phyloP scores from a whole-genome alignment of 1,140 invertebrate species.

The Bombus pyrosoma region DNA sequence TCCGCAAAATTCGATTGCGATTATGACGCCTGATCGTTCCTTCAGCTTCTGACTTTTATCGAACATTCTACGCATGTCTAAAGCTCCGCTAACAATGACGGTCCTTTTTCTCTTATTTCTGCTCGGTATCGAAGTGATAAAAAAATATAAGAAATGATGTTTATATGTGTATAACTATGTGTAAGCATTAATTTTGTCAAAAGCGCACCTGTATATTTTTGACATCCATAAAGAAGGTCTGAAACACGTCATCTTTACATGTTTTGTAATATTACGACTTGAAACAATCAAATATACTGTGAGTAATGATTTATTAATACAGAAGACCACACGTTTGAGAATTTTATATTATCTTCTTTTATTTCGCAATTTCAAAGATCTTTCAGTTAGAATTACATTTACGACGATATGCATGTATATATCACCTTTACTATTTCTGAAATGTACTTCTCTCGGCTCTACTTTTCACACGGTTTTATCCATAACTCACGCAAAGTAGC shows the following conservation, averaged over 20 bases:
- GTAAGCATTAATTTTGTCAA: no score
- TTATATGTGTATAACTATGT: no score
- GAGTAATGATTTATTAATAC: not conserved
- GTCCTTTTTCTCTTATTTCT: not conserved
- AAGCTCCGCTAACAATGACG: no score
- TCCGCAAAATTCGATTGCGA: constrained; percentile 45
- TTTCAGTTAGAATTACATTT: not conserved
- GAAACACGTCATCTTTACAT: no score
- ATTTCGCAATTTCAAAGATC: not conserved
- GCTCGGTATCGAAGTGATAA: not conserved
- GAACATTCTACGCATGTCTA: not conserved
- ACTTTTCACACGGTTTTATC: not conserved
- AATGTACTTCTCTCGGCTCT: not conserved
- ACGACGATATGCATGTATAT: not conserved
- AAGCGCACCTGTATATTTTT: no score
- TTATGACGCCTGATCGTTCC: constrained; percentile 24
- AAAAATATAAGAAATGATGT: not conserved
- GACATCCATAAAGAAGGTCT: no score
- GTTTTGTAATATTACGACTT: not conserved
- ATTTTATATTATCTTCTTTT: no score
- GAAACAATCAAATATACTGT: not conserved
- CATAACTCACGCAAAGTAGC: constrained; percentile 26
- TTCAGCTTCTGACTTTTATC: not conserved
- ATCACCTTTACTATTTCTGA: not conserved
- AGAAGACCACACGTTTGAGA: no score